Conservation (phyloP, 2,888 invertebrate genomes). For the Lingula anatina region DNA sequence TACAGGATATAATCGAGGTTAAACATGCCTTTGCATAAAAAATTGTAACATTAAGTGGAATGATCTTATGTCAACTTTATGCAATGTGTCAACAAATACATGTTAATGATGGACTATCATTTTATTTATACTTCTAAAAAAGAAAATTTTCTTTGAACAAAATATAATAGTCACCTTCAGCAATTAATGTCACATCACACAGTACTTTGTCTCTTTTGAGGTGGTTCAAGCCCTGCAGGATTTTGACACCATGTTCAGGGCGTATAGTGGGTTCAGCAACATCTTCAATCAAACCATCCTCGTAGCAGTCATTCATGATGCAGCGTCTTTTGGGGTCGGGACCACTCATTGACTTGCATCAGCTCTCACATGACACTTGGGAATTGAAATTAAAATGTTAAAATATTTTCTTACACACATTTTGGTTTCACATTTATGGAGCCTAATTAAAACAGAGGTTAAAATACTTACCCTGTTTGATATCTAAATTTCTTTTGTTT, state of each 20-base stretch:
- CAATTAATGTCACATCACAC: constrained; percentile 51
- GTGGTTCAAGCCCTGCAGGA: constrained; percentile 47
- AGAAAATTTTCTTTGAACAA: no score
- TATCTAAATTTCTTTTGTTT: no score
- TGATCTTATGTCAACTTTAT: neutral
- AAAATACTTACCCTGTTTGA: no score
- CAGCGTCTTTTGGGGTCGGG: neutral
- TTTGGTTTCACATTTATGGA: no score
- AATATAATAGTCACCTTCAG: no score
- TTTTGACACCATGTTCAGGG: constrained; percentile 48
- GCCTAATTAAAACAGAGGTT: no score
- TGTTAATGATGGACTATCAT: no score
- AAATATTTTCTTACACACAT: no score
- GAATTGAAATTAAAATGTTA: no score
- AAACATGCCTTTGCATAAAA: neutral
- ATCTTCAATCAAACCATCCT: neutral
- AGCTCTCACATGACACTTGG: no score
- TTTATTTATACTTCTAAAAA: no score
- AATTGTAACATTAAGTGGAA: neutral
- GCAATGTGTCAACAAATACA: no score
- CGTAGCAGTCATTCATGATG: neutral
- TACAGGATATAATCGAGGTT: neutral
- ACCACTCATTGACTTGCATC: neutral
- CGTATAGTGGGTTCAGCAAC: constrained; percentile 3
- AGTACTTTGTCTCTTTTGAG: constrained; percentile 48